phyloP scores from a whole-genome alignment of 2,888 invertebrate genomes.

The Aplocera efformata region DNA sequence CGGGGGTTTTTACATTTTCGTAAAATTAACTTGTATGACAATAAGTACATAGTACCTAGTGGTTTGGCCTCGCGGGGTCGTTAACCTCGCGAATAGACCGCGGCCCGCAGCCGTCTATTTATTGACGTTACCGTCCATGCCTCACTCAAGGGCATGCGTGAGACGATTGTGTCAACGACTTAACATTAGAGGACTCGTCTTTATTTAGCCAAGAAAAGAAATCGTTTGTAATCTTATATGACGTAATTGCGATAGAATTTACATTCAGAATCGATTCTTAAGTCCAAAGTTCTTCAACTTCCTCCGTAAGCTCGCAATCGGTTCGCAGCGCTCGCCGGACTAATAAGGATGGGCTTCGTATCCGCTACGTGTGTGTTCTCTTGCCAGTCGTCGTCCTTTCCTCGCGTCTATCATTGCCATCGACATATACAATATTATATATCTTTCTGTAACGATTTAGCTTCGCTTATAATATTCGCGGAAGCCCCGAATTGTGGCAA shows the following conservation, averaged over 20 bases:
- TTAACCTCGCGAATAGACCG: constrained; percentile 68
- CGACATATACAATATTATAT: no score
- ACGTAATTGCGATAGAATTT: constrained; percentile 19
- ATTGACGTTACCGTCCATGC: constrained; percentile 51
- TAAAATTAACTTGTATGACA: no score
- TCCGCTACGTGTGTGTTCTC: constrained; percentile 54
- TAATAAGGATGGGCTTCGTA: constrained; percentile 46
- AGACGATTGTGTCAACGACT: constrained; percentile 55
- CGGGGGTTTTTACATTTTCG: no score
- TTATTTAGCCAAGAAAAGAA: no score
- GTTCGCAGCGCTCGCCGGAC: constrained; percentile 32
- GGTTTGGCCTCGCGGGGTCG: constrained; percentile 67
- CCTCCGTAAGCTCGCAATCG: constrained; percentile 38
- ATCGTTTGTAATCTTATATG: background rate
- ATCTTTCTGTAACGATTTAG: no score
- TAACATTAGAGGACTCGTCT: constrained; percentile 1
- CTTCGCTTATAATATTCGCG: no score
- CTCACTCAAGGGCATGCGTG: constrained; percentile 61
- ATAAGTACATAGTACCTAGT: constrained; percentile 28
- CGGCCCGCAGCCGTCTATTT: constrained; percentile 43
- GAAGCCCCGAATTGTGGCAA: no score
- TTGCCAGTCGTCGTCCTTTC: constrained; percentile 12
- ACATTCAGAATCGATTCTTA: constrained; percentile 29
- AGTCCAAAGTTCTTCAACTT: constrained; percentile 35
- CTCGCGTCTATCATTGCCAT: background rate